Percentiles rank a stretch among this genome's conserved stretches.
Conservation (phyloP, 2,888 invertebrate genomes). For the Beris morrisii region DNA sequence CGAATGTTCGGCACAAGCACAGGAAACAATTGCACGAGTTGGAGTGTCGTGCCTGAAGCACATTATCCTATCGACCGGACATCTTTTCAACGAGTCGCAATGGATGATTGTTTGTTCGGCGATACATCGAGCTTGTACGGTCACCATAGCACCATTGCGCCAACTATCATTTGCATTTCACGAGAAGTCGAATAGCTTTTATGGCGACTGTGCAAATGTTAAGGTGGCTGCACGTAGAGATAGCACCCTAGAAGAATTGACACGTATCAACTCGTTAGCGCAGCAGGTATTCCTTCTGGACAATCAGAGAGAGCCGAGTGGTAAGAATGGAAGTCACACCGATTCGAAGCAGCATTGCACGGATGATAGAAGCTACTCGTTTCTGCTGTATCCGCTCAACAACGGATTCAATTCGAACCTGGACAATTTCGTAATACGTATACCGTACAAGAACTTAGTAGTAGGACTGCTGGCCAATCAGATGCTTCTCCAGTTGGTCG, state of each 20-base stretch:
- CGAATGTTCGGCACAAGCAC: slow-evolving; percentile 88
- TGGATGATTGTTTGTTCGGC: slow-evolving; percentile 86
- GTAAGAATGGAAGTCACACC: slow-evolving; percentile 44
- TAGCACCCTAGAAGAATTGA: slow-evolving; percentile 80
- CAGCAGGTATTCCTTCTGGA: slow-evolving; percentile 82
- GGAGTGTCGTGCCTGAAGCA: slow-evolving; percentile 91
- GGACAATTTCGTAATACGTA: slow-evolving; percentile 77
- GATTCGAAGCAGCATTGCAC: slow-evolving; percentile 59
- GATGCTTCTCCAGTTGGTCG: slow-evolving; percentile 88
- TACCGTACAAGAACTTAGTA: slow-evolving; percentile 84
- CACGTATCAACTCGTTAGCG: slow-evolving; percentile 82
- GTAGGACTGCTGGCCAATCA: slow-evolving; percentile 90
- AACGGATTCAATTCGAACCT: slow-evolving; percentile 70
- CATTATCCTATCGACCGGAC: slow-evolving; percentile 80
- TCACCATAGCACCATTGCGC: slow-evolving; percentile 84
- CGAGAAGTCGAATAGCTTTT: slow-evolving; percentile 90
- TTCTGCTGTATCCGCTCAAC: slow-evolving; percentile 80
- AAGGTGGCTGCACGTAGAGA: slow-evolving; percentile 92
- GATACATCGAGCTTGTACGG: slow-evolving; percentile 79
- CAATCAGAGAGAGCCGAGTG: slow-evolving; percentile 52
- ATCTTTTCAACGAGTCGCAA: slow-evolving; percentile 76
- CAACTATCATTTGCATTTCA: slow-evolving; percentile 89
- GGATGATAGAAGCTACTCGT: slow-evolving; percentile 87
- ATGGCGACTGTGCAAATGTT: slow-evolving; percentile 88
- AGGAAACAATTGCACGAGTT: slow-evolving; percentile 85